phyloP scores from a whole-genome alignment of 2,888 invertebrate species.

The Drosophila mulleri region DNA sequence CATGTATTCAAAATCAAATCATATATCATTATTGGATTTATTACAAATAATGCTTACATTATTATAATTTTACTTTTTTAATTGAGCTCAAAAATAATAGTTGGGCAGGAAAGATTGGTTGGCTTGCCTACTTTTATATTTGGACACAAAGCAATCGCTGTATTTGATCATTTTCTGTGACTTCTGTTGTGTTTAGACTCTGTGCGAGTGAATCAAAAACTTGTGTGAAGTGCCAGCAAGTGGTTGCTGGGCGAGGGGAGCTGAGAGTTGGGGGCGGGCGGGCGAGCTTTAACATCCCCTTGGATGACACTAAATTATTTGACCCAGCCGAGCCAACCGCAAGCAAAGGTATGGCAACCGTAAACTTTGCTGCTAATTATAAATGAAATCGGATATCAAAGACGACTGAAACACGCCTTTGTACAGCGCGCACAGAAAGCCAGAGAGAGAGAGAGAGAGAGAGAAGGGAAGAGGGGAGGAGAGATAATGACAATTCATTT shows the following conservation, averaged over 20 bases:
- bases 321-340: constrained; percentile 72
- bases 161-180: not conserved
- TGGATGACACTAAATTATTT: constrained; percentile 67
- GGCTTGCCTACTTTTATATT: not conserved
- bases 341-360: constrained; percentile 73
- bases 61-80: too few species aligned
- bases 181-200: not conserved
- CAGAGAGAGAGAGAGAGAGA: constrained; percentile 8
- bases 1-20: too few species aligned
- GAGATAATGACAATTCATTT: constrained; percentile 72
- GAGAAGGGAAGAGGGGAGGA: not conserved
- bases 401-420: constrained; percentile 72
- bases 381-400: constrained; percentile 81
- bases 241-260: not conserved
- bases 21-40: too few species aligned
- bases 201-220: too few species aligned
- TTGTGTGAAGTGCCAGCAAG: not conserved
- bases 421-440: constrained; percentile 33
- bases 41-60: too few species aligned
- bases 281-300: not conserved
- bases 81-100: too few species aligned
- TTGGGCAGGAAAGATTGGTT: not conserved
- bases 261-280: not conserved
- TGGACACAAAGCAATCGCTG: not conserved
- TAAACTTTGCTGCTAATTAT: constrained; percentile 78